Percentiles rank a stretch among this genome's conserved stretches.
Evolutionary conservation across 2,888 invertebrate species (phyloP).

Genomic region (Nomada ferruginata): DNA sequence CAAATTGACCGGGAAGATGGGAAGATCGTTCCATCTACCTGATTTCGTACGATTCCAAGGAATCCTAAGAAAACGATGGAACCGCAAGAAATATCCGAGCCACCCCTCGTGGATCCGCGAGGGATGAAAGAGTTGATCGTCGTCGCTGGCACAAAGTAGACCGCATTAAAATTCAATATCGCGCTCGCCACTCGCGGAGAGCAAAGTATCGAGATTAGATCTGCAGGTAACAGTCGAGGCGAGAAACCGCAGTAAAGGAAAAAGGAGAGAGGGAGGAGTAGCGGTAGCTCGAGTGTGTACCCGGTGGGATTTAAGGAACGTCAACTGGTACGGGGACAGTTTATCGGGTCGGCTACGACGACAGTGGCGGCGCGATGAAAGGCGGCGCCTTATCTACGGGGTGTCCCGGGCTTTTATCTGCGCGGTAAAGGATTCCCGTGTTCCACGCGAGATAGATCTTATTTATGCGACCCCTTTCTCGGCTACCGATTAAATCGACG

Average conservation of each 20-base stretch:
- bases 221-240: constrained; percentile 62
- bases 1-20: not conserved
- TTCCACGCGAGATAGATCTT: constrained; percentile 82
- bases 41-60: too few relatives aligned
- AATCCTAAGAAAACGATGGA: too few relatives aligned
- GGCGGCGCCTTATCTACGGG: constrained; percentile 79
- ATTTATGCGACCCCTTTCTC: constrained; percentile 80
- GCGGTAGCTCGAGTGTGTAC: constrained; percentile 65
- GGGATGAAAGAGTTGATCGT: constrained; percentile 44
- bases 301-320: constrained; percentile 72
- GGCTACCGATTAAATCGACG: constrained; percentile 82
- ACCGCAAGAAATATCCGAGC: not conserved
- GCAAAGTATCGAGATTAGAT: constrained; percentile 65
- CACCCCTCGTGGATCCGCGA: constrained; percentile 2
- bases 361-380: constrained; percentile 79
- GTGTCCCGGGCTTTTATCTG: constrained; percentile 78
- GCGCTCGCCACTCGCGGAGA: constrained; percentile 49
- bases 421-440: constrained; percentile 83
- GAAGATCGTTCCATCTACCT: not conserved
- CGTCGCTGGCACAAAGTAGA: constrained; percentile 39
- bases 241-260: constrained; percentile 54
- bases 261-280: constrained; percentile 31
- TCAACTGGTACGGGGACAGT: constrained; percentile 73
- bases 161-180: constrained; percentile 63
- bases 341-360: constrained; percentile 69